phyloP scores from a whole-genome alignment of 2,113 vertebrate genomes.

The Psilopsiagon aymara region DNA sequence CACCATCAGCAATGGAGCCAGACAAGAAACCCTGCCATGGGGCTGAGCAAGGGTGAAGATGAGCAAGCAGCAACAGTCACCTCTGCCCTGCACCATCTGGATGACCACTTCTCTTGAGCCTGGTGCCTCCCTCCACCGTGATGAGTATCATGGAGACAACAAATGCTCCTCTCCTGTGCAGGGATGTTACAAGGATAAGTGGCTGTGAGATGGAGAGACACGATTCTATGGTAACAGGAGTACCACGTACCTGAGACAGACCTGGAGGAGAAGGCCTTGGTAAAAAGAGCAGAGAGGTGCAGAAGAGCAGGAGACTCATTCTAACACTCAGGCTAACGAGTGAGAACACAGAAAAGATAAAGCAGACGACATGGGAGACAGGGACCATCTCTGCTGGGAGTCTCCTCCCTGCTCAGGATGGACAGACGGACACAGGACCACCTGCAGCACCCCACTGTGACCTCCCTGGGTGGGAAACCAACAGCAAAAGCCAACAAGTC shows the following conservation, averaged over 20 bases:
- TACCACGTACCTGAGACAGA: not conserved
- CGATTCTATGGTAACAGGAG: slow-evolving; percentile 6
- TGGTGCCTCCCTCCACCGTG: rapidly evolving
- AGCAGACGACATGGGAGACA: not conserved
- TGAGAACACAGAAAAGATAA: not conserved
- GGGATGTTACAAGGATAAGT: not conserved
- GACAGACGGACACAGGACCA: not conserved
- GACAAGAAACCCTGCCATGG: rapidly evolving
- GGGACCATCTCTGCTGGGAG: not conserved
- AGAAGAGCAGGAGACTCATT: not conserved
- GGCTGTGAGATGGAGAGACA: not conserved
- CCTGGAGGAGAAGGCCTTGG: not conserved
- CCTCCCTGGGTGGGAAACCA: not conserved
- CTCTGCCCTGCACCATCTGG: not conserved
- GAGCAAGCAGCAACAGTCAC: not conserved
- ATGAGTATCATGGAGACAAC: not conserved
- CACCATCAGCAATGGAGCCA: not conserved
- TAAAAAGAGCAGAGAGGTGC: not conserved
- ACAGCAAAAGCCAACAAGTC: not conserved
- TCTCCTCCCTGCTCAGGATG: not conserved
- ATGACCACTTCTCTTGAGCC: not conserved
- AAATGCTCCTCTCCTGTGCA: not conserved
- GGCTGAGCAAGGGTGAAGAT: not conserved
- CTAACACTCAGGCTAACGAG: not conserved
- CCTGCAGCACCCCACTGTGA: not conserved